Evolutionary conservation across 2,888 invertebrate genomes (phyloP).

Genomic region (Plutella xylostella): DNA sequence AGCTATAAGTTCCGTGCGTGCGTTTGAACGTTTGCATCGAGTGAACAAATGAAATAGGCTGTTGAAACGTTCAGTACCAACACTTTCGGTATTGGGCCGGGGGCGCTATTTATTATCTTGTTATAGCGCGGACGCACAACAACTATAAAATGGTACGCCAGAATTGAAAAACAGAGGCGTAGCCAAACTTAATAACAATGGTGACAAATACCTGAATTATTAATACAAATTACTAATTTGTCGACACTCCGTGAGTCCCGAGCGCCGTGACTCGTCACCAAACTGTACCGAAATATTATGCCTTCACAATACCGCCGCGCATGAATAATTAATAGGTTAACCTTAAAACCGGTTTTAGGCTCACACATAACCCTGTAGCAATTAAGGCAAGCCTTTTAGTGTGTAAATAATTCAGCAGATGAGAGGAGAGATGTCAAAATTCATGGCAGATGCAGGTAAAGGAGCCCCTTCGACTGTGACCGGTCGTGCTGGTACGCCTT

Average conservation of each 20-base stretch:
- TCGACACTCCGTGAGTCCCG: too few species aligned
- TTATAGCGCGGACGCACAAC: too few species aligned
- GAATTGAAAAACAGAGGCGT: too few species aligned
- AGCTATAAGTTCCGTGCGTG: background rate
- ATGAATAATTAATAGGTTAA: conserved; percentile 11
- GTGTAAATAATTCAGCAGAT: conserved; percentile 12
- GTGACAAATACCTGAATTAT: too few species aligned
- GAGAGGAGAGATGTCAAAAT: conserved; percentile 13
- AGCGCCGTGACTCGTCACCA: background rate
- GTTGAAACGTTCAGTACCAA: too few species aligned
- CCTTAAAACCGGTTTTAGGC: conserved; percentile 12
- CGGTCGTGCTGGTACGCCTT: background rate
- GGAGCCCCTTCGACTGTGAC: background rate
- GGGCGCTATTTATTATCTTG: too few species aligned
- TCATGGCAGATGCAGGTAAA: conserved; percentile 7
- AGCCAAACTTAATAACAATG: too few species aligned
- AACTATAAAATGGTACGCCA: too few species aligned
- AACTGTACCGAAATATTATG: background rate
- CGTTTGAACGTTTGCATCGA: background rate
- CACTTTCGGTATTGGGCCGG: too few species aligned
- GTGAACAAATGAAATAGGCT: background rate
- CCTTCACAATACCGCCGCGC: conserved; percentile 9
- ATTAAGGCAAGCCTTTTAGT: conserved; percentile 16
- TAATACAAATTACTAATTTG: too few species aligned
- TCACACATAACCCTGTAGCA: conserved; percentile 13